Base-by-base conservation (phyloP, 2,113 vertebrate species). In the Hiodon alosoides region DNA sequence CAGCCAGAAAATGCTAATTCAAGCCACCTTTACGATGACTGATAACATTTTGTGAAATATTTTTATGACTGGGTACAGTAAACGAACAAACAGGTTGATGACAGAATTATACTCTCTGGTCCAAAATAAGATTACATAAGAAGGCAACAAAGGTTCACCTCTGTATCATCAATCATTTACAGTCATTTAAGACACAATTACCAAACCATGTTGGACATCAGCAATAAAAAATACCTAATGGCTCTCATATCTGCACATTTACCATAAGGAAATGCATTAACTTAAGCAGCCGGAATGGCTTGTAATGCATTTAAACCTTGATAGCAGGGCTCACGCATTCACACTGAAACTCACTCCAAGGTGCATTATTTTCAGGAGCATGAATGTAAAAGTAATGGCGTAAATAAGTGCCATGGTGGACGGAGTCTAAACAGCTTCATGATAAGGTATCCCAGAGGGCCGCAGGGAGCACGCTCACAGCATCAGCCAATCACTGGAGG, bases 161-260 rank as follows among this genome's bases (percentile, higher is more conserved):
- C 72, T 54, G 75, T 80, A 78, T 80, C 84, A 87, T 87, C 85
- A 90, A 85, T 90, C 86, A 88, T 89, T 87, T 64, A 87, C 76
- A 67, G 74, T 81, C 85, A 54, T 85, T 84, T 84, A 67, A 82
- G 14, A 68, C 51, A 8, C 57, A 70, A 47, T 57, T 14, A 16
- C 31, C 76, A 80, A 16, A 13, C 46, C 7, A 46, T 47, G 53
- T 9, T 66, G 5, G 10, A 31, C 53, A 66, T 53, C 11, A 53
- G 70, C 52, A 66, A 53, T 66, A 48, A 7, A 58, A 47, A 6
- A 46, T 2, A 58, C 13, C 53, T 51, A 59, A 59, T 47, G 46
- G 65, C 13, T 57, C 68, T 67, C 6, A n/a, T 13, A 64, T 67
- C 14, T 48, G 31, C 9, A 11, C 62, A 53, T 14, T 1, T 48